Evolutionary conservation across 2,888 invertebrate genomes (phyloP).

Genomic region (Sepioteuthis lessoniana): DNA sequence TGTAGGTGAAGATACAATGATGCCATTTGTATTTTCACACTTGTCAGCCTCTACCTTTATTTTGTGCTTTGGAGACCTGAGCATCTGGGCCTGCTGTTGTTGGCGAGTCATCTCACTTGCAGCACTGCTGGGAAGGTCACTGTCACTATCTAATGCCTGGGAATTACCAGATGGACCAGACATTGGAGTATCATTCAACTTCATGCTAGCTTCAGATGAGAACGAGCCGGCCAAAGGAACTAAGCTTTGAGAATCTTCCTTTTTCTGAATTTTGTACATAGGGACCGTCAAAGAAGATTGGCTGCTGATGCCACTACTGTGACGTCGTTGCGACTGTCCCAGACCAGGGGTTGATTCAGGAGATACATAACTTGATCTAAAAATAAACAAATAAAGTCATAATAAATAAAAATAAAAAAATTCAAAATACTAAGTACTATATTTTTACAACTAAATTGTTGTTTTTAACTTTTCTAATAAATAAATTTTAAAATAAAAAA

Average conservation of each 20-base stretch:
- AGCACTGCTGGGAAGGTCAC: background rate
- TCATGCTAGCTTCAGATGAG: slow-evolving; percentile 47
- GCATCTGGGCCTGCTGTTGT: slow-evolving; percentile 1
- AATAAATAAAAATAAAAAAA: background rate
- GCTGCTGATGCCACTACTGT: slow-evolving; percentile 40
- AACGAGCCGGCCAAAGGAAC: slow-evolving; percentile 47
- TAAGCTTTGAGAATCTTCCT: slow-evolving; percentile 46
- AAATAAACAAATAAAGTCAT: slow-evolving; percentile 34
- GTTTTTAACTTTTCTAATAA: too few species aligned
- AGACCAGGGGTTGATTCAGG: slow-evolving; percentile 39
- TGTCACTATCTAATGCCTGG: background rate
- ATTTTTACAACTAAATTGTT: too few species aligned
- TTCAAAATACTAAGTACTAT: background rate
- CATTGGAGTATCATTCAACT: background rate
- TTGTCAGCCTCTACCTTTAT: background rate
- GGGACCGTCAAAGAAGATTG: slow-evolving; percentile 44
- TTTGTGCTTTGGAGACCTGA: slow-evolving; percentile 38
- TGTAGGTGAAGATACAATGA: slow-evolving; percentile 38
- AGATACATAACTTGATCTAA: slow-evolving; percentile 34
- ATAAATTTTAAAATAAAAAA: too few species aligned
- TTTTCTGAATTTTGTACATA: slow-evolving; percentile 44
- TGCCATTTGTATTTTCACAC: background rate
- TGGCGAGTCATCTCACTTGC: slow-evolving; percentile 35
- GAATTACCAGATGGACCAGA: background rate
- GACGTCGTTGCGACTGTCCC: slow-evolving; percentile 25